Evolutionary conservation across 2,113 vertebrate genomes (phyloP), one percentile per base, ranked within the genome.

Genomic region (Galbula dea): DNA sequence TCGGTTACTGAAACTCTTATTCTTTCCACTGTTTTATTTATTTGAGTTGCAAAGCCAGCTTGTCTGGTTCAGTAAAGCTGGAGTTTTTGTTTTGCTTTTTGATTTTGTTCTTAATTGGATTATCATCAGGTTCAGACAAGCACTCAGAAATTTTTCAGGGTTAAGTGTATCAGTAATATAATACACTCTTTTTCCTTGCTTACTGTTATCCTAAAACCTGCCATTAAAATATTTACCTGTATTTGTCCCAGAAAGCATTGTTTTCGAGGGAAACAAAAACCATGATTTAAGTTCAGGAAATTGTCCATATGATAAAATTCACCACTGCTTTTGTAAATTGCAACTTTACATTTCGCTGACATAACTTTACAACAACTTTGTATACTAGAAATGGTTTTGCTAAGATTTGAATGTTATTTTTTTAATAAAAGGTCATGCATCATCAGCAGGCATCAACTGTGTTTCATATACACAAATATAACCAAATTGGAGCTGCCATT

Each of bases 331-430:
- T 97, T 98, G 97, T 98, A 98, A 98, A 98, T 97, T 92, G 94
- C 96, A 95, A 96, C 93, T 97, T 97, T 96, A 96, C 97, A 97
- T 96, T 97, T 97, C 77, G 57, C 94, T 90, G 95, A 96, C 95
- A 96, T 96, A 92, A 97, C 96, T 97, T 97, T 97, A 96, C 97
- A 97, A 96, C 73, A 92, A 97, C 96, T 98, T 98, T 98, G 94
- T 97, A 98, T 98, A 98, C 92, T 93, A 96, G 89, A 97, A 97
- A 95, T 96, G 96, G 86, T 98, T 98, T 98, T 98, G 97, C 97
- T 98, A 98, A 97, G 96, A 95, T 93, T 88, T 97, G 86, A 97
- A 96, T 92, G 86, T 96, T 97, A 97, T 98, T 98, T 98, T 98
- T 98, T 97, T 97, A 94, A 94, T 87, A 95, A 95, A 95, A 89